Base-by-base conservation (phyloP, 2,888 invertebrate species). In the Microplitis deprimator region DNA sequence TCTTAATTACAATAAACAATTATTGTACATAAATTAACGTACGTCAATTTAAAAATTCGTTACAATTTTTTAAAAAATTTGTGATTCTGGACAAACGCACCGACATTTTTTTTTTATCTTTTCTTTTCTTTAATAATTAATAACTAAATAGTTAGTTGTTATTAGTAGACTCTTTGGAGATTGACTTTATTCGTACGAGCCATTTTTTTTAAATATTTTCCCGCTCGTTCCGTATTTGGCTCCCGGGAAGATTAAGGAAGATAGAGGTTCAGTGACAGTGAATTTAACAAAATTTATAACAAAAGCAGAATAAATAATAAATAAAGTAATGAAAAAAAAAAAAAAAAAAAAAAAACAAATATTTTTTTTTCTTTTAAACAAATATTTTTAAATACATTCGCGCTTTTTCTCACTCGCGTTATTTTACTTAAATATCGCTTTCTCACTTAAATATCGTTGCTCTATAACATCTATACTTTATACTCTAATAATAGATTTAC, bases 91-190 rank as follows among this genome's bases (percentile, higher is more conserved):
- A 20, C 16, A 20, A 10, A 59, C 59, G 10, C 59, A 59, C 59
- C 59, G 29, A 29, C 29, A 29, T 29, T 29, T 29, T 29, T 29
- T 20, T 20, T 20, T 20, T 1, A 20, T 20, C 20, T 1, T 20
- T 20, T 20, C 20, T 29, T 29, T 50, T 50, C 13, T 13, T 50
- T 13, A 50, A 50, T 50, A 50, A 50, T 50, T 50, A 50, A 29
- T 29, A 29, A 29, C 3, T 29, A 8, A 50, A 50, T 50, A 79
- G 68, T 74, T 78, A 68, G 65, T 40, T 60, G 73, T 67, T 40
- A 68, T 70, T 83, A 82, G 83, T 83, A 84, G 82, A 84, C 83
- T 85, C 85, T 85, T 85, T 85, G 85, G 85, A 84, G 84, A 79
- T 80, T 80, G 75, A 79, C 78, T 79, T 73, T 73, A 76, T 68